Evolutionary conservation across 2,888 invertebrate genomes (phyloP), one percentile per base, ranked within the genome.

Genomic region (Syritta pipiens): DNA sequence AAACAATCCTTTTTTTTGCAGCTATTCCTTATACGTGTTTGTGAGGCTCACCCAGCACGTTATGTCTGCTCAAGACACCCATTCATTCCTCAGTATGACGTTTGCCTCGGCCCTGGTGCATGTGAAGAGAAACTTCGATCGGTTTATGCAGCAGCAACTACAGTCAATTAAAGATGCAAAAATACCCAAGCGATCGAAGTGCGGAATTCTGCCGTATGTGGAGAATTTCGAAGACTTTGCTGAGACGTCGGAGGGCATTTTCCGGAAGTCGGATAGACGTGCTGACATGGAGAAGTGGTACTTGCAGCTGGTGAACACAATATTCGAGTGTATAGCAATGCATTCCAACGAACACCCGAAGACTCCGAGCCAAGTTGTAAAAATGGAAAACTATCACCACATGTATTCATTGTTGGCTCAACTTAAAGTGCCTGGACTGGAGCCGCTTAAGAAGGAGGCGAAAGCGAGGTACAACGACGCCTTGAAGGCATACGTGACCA

Each of bases 351-450:
- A 97, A 84, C 96, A 97, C 88, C 93, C 94, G 82, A 97, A 97
- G 90, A 97, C 97, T 10, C 99, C 98, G 3, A 92, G 94, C 51
- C 95, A 96, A 90, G 97, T 98, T 42, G 92, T 98, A 51, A 94
- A 95, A 89, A 95, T 97, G 94, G 96, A 99, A 91, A 99, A 99
- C 90, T 98, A 96, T 89, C 98, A 99, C 91, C 95, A 96, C 84
- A 92, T 99, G 87, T 94, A 95, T 88, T 96, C 94, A 42, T 90
- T 95, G 82, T 89, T 98, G 82, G 95, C 96, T 4, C 94, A 96
- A 87, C 90, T 98, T 84, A 98, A 98, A 90, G 96, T 97, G 83
- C 90, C 94, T 5, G 95, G 96, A 82, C 90, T 99, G 86, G 98
- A 99, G 86, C 90, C 91, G 40, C 93, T 96, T 86, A 92, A 96